Percentiles rank a stretch among this genome's conserved stretches.
These are phyloP conservation scores for Agapornis canus DNA, from an alignment of 2,797 vertebrate species.

Conservation along the genomic window DNA sequence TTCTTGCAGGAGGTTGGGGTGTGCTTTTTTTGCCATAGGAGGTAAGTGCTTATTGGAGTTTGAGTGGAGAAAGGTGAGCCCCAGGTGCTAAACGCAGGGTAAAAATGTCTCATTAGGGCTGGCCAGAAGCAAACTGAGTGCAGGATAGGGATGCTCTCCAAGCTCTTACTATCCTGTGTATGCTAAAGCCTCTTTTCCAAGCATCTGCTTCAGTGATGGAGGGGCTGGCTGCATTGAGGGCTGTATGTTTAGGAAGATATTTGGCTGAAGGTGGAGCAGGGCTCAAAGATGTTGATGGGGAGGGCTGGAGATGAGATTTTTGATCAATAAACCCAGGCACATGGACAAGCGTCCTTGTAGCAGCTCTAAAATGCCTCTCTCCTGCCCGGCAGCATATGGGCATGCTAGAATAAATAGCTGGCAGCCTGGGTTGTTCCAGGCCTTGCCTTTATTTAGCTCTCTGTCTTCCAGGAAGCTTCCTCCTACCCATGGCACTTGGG, in stretches of 20 bases:
- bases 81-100: neutral
- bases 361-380: slow-evolving; percentile 1
- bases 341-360: neutral
- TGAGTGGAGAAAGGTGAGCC: neutral
- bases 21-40: neutral
- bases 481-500: neutral
- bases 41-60: neutral
- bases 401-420: slow-evolving; percentile 55
- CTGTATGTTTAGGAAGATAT: neutral
- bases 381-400: neutral
- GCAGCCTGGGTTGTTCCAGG: slow-evolving; percentile 12
- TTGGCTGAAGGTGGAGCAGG: neutral
- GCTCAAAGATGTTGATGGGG: rapidly evolving
- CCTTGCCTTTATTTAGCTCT: slow-evolving; percentile 58
- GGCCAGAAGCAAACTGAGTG: neutral
- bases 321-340: neutral
- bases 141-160: neutral
- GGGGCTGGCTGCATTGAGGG: neutral
- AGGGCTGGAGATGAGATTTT: neutral
- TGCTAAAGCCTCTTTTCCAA: neutral
- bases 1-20: neutral
- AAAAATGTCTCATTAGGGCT: neutral
- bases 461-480: slow-evolving; percentile 28
- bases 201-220: neutral
- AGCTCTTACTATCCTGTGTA: neutral